A percentile compares a stretch with the other conserved stretches of the same genome.
These are phyloP conservation scores for Leucophenga maculata DNA, from an alignment of 2,888 invertebrate genomes.

Conservation along the genomic window DNA sequence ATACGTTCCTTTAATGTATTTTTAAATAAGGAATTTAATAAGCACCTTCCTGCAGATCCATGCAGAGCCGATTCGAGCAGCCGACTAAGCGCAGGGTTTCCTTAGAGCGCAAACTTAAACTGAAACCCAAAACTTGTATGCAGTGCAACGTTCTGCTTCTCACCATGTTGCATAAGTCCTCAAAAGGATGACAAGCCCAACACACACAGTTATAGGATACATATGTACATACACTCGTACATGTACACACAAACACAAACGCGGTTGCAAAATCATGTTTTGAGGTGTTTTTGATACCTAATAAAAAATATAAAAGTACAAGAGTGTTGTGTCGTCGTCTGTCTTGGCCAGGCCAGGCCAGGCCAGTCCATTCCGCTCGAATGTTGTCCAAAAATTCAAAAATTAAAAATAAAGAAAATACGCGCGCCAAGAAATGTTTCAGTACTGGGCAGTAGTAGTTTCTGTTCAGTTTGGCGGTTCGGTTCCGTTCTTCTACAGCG, in stretches of 20 bases:
- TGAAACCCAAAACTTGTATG: background rate
- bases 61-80: background rate
- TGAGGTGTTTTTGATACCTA: conserved; percentile 66
- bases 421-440: conserved; percentile 12
- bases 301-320: conserved; percentile 51
- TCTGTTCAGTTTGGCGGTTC: background rate
- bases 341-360: too few species aligned
- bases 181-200: background rate
- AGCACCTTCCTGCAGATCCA: conserved; percentile 49
- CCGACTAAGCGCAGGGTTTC: background rate
- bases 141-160: background rate
- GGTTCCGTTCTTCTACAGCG: background rate
- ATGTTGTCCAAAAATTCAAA: background rate
- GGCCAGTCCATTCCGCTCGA: background rate
- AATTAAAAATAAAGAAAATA: background rate
- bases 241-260: conserved; percentile 3
- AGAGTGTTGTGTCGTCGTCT: conserved; percentile 7
- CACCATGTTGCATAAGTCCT: too few species aligned
- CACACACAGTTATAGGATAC: background rate
- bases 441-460: background rate
- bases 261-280: conserved; percentile 66
- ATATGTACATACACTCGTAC: too few species aligned
- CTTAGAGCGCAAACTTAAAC: background rate
- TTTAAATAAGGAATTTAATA: conserved; percentile 66
- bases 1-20: conserved; percentile 61